phyloP scores from a whole-genome alignment of 1,140 invertebrate genomes.

The Phymorhynchus buccinoides region DNA sequence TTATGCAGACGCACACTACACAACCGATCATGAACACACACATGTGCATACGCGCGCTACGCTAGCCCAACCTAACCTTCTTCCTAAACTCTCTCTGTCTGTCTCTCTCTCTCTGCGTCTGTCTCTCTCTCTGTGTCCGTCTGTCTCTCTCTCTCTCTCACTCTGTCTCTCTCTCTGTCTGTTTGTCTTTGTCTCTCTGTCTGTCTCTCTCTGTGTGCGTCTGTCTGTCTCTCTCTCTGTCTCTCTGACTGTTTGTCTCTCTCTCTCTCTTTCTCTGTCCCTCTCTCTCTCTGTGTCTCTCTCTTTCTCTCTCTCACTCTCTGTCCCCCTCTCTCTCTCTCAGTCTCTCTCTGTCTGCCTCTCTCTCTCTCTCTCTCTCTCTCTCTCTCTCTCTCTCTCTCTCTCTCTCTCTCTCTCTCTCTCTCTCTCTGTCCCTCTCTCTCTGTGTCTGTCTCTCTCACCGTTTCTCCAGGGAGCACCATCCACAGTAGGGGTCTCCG shows the following conservation, averaged over 20 bases:
- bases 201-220: neutral
- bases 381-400: neutral
- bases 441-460: no score
- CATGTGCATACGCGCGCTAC: no score
- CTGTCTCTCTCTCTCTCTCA: neutral
- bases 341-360: no score
- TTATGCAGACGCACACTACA: no score
- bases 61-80: no score
- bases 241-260: neutral
- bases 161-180: neutral
- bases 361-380: neutral
- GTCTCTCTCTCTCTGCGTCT: no score
- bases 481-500: constrained; percentile 96
- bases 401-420: neutral
- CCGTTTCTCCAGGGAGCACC: constrained; percentile 98
- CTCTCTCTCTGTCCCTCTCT: neutral
- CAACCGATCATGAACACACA: no score
- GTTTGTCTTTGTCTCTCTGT: neutral
- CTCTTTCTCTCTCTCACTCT: neutral
- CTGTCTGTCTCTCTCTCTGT: neutral
- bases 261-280: neutral
- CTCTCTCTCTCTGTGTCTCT: neutral
- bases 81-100: no score
- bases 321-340: no score
- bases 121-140: no score